phyloP scores from a whole-genome alignment of 2,888 invertebrate genomes.

The Prosapia bicincta region DNA sequence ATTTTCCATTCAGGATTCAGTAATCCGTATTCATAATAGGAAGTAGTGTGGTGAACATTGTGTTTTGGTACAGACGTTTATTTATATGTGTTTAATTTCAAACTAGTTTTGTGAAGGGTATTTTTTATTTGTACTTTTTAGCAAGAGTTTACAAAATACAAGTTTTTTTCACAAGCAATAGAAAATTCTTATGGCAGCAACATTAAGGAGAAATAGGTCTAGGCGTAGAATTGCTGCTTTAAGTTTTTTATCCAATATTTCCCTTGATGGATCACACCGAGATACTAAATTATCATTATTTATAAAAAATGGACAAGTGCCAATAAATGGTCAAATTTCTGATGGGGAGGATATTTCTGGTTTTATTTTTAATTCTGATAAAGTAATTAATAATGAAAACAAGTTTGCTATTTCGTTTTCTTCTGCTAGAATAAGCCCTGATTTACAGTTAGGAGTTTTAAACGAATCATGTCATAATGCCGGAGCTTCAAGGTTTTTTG shows the following conservation, averaged over 20 bases:
- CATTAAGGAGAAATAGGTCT: constrained; percentile 8
- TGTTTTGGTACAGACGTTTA: too few species aligned
- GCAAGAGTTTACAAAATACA: too few species aligned
- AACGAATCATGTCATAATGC: neutral
- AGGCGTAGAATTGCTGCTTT: constrained; percentile 81
- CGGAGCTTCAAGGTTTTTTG: neutral
- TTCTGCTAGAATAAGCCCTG: neutral
- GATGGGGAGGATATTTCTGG: neutral
- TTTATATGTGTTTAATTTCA: too few species aligned
- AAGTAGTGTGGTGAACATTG: too few species aligned
- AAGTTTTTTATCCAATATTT: constrained; percentile 92
- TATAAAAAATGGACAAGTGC: constrained; percentile 45
- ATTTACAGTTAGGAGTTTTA: neutral
- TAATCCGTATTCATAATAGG: too few species aligned
- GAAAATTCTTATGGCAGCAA: constrained; percentile 17
- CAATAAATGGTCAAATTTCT: neutral
- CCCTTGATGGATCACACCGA: constrained; percentile 84
- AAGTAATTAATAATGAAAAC: neutral
- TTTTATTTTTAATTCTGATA: constrained; percentile 2
- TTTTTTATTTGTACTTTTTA: too few species aligned
- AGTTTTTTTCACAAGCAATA: too few species aligned
- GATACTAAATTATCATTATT: constrained; percentile 56
- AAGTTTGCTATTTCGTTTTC: neutral
- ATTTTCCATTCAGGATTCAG: too few species aligned
- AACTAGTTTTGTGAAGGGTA: too few species aligned